phyloP scores from a whole-genome alignment of 2,113 vertebrate genomes.

The Thermophis baileyi region DNA sequence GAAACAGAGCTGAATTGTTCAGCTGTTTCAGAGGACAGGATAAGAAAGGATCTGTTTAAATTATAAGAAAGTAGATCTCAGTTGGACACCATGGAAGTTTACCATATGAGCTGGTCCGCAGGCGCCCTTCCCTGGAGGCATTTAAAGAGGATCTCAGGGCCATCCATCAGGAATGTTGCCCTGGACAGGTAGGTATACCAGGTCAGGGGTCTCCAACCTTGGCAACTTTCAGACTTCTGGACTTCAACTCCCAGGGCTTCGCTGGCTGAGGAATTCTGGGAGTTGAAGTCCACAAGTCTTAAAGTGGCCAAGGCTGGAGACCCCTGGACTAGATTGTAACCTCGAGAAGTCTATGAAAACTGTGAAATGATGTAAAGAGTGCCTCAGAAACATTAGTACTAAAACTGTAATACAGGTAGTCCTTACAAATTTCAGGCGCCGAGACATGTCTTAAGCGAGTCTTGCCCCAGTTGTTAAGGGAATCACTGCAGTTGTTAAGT shows the following conservation, averaged over 20 bases:
- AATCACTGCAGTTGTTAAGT: neutral
- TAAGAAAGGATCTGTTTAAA: neutral
- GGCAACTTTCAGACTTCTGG: too few species aligned
- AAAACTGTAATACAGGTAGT: neutral
- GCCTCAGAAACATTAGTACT: neutral
- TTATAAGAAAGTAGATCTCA: neutral
- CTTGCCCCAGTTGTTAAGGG: neutral
- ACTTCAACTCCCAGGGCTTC: too few species aligned
- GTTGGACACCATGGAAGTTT: neutral
- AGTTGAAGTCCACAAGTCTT: too few species aligned
- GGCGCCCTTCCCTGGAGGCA: neutral
- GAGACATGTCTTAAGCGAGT: neutral
- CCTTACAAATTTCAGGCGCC: neutral
- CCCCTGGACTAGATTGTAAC: neutral
- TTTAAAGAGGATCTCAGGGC: neutral
- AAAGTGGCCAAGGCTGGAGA: too few species aligned
- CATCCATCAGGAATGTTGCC: neutral
- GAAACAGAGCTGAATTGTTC: neutral
- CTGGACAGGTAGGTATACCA: neutral
- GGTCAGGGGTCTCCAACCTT: too few species aligned
- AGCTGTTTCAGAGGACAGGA: neutral
- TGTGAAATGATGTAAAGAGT: neutral
- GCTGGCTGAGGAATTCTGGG: too few species aligned
- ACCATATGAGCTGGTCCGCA: neutral
- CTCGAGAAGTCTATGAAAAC: neutral